Base-by-base conservation (phyloP, 2,888 invertebrate genomes). In the Parascotia fuliginaria region DNA sequence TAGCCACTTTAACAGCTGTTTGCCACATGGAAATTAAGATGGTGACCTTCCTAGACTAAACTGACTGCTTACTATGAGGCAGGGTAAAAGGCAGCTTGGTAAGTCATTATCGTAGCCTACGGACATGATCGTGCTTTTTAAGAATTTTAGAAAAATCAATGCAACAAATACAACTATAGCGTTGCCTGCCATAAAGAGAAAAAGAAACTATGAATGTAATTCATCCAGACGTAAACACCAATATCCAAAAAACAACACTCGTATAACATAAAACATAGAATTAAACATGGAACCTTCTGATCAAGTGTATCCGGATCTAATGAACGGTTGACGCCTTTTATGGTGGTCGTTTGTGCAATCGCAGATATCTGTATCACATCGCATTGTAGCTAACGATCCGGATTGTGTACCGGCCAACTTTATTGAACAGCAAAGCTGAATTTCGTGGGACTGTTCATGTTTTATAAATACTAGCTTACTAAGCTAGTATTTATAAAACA, bases 341-440 rank as follows among this genome's bases (percentile, higher is more conserved):
- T 68, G 86, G 86, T 56, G 65, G 79, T 83, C 78, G 83, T 83
- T 85, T 82, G 82, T 73, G 77, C 79, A 82, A 86, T 85, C 85
- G 36, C 55, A 60, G 77, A 84, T 86, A 85, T 85, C 83, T 81
- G 78, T 82, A 84, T 84, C 82, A 75, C 74, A 83, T 81, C 77
- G 76, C 74, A 79, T 81, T 83, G 81, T 79, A 73, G 73, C 81
- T 85, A 85, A 84, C 84, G 83, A 85, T 77, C 70, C 63, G 67
- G 55, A 63, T 63, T 56, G 60, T 65, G 58, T 14, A 34, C 37
- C 11, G 32, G 11, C 22, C 16, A 31, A 34, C 16, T 44, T 51
- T 41, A 37, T 44, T 41, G 31, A 36, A 44, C 40, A 19, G 32
- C 33, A 11, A 32, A n/a, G 15, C n/a, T 9, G 9, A 38, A 40